A percentile compares a stretch with the other conserved stretches of the same genome.
phyloP scores from a whole-genome alignment of 2,888 invertebrate genomes.

The Amphimallon solstitiale region DNA sequence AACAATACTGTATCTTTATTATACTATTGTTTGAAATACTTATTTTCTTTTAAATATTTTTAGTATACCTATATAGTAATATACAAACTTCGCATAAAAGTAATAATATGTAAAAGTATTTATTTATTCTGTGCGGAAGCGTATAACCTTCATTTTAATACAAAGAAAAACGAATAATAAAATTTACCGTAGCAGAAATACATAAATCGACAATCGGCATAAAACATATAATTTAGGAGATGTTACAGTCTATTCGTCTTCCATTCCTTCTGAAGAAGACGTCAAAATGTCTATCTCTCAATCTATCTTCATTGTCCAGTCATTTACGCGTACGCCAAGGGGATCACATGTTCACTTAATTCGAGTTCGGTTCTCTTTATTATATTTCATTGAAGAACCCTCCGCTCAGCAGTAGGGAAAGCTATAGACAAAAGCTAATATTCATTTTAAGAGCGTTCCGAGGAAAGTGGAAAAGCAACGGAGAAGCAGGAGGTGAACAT shows the following conservation, averaged over 20 bases:
- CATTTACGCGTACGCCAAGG: not conserved
- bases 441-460: constrained; percentile 23
- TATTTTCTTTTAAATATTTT: too few relatives aligned
- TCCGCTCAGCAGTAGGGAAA: not conserved
- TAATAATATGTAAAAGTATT: too few relatives aligned
- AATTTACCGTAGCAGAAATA: too few relatives aligned
- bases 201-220: not conserved
- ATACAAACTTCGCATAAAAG: too few relatives aligned
- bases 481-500: constrained; percentile 19
- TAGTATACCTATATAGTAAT: too few relatives aligned
- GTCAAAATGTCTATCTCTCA: constrained; percentile 2
- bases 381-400: constrained; percentile 1
- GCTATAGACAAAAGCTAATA: constrained; percentile 26
- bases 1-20: too few relatives aligned
- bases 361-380: not conserved
- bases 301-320: constrained; percentile 8
- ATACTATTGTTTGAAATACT: too few relatives aligned
- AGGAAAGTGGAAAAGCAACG: constrained; percentile 8
- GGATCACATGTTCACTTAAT: constrained; percentile 25
- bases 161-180: too few relatives aligned
- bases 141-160: too few relatives aligned
- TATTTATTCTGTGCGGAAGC: too few relatives aligned
- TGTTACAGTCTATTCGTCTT: constrained; percentile 10
- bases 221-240: constrained; percentile 7
- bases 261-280: constrained; percentile 1